These are phyloP conservation scores for Popillia japonica DNA, from an alignment of 1,140 invertebrate genomes.

Conservation along the genomic window DNA sequence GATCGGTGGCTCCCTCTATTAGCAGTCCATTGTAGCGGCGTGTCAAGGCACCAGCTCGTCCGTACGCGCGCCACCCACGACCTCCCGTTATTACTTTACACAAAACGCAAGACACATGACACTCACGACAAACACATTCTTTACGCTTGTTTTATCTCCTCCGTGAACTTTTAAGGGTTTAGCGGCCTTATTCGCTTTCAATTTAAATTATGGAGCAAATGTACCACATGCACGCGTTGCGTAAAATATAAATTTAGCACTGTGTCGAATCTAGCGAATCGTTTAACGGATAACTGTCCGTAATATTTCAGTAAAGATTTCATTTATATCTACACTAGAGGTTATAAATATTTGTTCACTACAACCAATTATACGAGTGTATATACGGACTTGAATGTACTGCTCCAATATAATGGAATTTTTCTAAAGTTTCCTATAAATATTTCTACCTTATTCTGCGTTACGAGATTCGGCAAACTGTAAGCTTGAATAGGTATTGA, in stretches of 20 bases:
- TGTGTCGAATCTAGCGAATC: not conserved
- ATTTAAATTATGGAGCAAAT: not conserved
- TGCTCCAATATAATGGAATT: too few relatives aligned
- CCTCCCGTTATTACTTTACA: slow-evolving; percentile 12
- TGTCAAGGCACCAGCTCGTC: not conserved
- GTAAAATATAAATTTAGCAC: not conserved
- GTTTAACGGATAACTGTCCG: not conserved
- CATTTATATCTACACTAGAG: too few relatives aligned
- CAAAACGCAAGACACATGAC: slow-evolving; percentile 17
- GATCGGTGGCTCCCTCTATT: slow-evolving; percentile 8
- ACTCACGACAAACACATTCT: slow-evolving; percentile 14
- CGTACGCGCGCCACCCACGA: slow-evolving; percentile 11
- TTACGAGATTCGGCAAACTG: too few relatives aligned
- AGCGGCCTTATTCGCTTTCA: slow-evolving; percentile 3
- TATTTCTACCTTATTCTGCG: too few relatives aligned
- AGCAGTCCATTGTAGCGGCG: not conserved
- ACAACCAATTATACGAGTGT: too few relatives aligned
- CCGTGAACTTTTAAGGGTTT: slow-evolving; percentile 10
- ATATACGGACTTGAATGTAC: too few relatives aligned
- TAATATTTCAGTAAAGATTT: too few relatives aligned
- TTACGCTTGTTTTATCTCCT: slow-evolving; percentile 14
- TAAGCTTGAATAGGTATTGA: too few relatives aligned
- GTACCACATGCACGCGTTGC: not conserved
- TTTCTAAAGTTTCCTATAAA: too few relatives aligned
- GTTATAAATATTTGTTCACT: too few relatives aligned